These are phyloP conservation scores for Rhinoderma darwinii DNA, from an alignment of 2,113 vertebrate species.

Conservation along the genomic window DNA sequence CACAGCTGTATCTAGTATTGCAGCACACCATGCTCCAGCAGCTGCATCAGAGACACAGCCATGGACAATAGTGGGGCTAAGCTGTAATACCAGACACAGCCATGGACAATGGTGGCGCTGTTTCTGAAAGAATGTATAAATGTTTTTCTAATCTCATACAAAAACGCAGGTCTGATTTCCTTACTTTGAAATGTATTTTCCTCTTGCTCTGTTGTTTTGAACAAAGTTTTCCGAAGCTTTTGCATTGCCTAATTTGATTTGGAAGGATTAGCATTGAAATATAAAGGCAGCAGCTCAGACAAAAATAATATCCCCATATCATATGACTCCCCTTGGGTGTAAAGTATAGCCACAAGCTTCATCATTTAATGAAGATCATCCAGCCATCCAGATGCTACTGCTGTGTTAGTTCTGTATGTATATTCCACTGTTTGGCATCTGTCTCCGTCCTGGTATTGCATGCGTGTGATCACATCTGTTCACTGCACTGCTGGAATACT, in stretches of 20 bases:
- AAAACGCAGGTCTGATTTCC: not conserved
- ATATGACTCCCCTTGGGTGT: slow-evolving; percentile 64
- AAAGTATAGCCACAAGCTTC: slow-evolving; percentile 63
- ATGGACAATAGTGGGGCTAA: not conserved
- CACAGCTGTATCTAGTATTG: no score
- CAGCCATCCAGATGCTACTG: slow-evolving; percentile 73
- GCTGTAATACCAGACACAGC: not conserved
- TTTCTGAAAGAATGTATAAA: not conserved
- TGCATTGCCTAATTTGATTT: slow-evolving; percentile 34
- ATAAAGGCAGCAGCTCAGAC: slow-evolving; percentile 43
- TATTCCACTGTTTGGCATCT: slow-evolving; percentile 72
- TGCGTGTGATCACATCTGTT: slow-evolving; percentile 73
- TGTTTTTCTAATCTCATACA: not conserved
- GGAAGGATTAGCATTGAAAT: slow-evolving; percentile 42
- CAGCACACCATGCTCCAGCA: no score
- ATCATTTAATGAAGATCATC: slow-evolving; percentile 60
- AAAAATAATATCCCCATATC: slow-evolving; percentile 65
- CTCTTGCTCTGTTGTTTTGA: not conserved
- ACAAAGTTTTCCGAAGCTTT: not conserved
- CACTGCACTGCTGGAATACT: slow-evolving; percentile 64
- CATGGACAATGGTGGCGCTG: not conserved
- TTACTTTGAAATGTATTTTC: not conserved
- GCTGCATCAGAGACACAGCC: not conserved
- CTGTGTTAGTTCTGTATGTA: slow-evolving; percentile 66
- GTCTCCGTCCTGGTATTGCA: slow-evolving; percentile 69